Percentiles rank a stretch among this genome's conserved stretches.
Evolutionary conservation across 2,113 vertebrate genomes (phyloP).

Genomic region (Grus americana): DNA sequence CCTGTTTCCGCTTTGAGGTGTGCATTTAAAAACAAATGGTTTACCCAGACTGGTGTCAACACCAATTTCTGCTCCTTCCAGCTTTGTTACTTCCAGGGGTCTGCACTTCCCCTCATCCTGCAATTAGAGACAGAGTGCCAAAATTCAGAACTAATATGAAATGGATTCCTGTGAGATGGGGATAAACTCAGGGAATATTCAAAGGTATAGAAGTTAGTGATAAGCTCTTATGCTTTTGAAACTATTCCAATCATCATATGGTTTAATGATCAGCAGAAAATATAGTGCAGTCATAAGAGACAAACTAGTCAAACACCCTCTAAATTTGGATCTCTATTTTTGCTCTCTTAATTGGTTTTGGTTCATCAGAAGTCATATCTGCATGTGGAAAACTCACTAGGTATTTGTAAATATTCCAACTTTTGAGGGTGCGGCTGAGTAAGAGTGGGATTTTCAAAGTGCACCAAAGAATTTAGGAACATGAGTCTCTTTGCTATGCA

Average conservation of each 20-base stretch:
- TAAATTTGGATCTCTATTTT: neutral
- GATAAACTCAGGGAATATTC: neutral
- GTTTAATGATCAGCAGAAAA: neutral
- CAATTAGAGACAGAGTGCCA: neutral
- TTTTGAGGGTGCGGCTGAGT: neutral
- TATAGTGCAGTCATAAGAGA: neutral
- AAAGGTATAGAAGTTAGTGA: neutral
- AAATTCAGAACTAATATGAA: neutral
- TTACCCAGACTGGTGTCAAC: slow-evolving; percentile 84
- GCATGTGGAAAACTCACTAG: neutral
- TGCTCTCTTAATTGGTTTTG: neutral
- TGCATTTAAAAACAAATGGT: slow-evolving; percentile 89
- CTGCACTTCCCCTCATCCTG: slow-evolving; percentile 88
- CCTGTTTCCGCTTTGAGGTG: slow-evolving; percentile 76
- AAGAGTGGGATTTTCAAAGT: neutral
- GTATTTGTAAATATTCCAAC: neutral
- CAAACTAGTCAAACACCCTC: neutral
- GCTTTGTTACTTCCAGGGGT: slow-evolving; percentile 78
- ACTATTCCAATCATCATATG: neutral
- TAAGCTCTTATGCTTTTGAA: neutral
- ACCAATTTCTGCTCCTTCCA: slow-evolving; percentile 87
- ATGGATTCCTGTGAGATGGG: neutral
- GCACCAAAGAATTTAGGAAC: neutral
- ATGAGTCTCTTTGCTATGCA: neutral
- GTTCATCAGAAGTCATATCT: neutral